phyloP scores from a whole-genome alignment of 2,113 vertebrate genomes.

The Hippolais icterina region DNA sequence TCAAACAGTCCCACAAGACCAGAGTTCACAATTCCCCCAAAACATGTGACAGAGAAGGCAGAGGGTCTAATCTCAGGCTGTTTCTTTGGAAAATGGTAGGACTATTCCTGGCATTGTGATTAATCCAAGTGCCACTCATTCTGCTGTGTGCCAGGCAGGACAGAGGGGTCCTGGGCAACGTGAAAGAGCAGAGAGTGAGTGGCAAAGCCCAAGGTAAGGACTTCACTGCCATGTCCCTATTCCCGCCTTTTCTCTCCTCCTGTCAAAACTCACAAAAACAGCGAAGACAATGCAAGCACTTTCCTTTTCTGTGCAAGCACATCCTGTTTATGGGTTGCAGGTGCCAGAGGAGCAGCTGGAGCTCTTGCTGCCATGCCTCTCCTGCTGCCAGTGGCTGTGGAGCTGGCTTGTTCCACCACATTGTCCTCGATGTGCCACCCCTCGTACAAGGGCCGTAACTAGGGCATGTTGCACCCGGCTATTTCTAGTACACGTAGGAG shows the following conservation, averaged over 20 bases:
- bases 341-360: constrained; percentile 17
- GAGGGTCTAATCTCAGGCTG: background rate
- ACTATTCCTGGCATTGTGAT: background rate
- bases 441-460: background rate
- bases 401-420: background rate
- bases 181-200: background rate
- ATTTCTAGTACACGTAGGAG: constrained; percentile 46
- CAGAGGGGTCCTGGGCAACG: background rate
- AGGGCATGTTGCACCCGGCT: background rate
- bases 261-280: background rate
- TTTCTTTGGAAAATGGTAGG: background rate
- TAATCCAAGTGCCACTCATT: background rate
- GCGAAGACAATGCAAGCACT: background rate
- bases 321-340: background rate
- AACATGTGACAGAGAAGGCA: background rate
- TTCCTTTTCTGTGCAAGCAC: background rate
- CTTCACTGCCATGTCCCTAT: background rate
- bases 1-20: background rate
- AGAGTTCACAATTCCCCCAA: background rate
- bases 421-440: fast-evolving
- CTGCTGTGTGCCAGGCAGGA: background rate
- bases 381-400: fast-evolving
- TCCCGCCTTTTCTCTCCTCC: background rate
- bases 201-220: background rate
- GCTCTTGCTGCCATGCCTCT: background rate